Evolutionary conservation across 2,888 invertebrate species (phyloP), one percentile per base, ranked within the genome.

Genomic region (Diarsia dahlii): DNA sequence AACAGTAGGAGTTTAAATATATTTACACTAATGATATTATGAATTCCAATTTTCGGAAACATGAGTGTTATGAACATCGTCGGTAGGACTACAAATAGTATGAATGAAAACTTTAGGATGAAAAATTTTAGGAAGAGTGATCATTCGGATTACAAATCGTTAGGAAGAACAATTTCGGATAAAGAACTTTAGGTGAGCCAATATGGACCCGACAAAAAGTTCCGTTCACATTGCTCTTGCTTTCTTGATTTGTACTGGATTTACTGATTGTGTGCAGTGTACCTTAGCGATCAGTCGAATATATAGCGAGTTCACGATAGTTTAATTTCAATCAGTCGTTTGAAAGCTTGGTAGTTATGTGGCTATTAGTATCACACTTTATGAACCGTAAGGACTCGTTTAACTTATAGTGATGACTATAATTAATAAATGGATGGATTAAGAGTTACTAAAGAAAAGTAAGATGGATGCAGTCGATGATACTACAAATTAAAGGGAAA

Each of bases 141-240:
- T n/a, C n/a, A n/a, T n/a, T n/a, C n/a, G n/a, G n/a, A n/a, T n/a
- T n/a, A n/a, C n/a, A n/a, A n/a, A n/a, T n/a, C n/a, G n/a, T n/a
- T n/a, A n/a, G n/a, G n/a, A n/a, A n/a, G n/a, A n/a, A n/a, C n/a
- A n/a, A n/a, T n/a, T n/a, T n/a, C n/a, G n/a, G n/a, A n/a, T n/a
- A n/a, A n/a, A n/a, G n/a, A n/a, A n/a, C n/a, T n/a, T n/a, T n/a
- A n/a, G n/a, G n/a, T n/a, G n/a, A n/a, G n/a, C n/a, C n/a, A n/a
- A n/a, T n/a, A n/a, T n/a, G n/a, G n/a, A n/a, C n/a, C n/a, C n/a
- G n/a, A n/a, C n/a, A n/a, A n/a, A n/a, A n/a, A n/a, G n/a, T 66
- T 69, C 18, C 68, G 39, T 56, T 56, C 39, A 34, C 60, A 71
- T 75, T 45, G 60, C 60, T 69, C 52, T 18, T n/a, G 58, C 9